Evolutionary conservation across 2,113 vertebrate species (phyloP).

Genomic region (Podarcis cretensis): DNA sequence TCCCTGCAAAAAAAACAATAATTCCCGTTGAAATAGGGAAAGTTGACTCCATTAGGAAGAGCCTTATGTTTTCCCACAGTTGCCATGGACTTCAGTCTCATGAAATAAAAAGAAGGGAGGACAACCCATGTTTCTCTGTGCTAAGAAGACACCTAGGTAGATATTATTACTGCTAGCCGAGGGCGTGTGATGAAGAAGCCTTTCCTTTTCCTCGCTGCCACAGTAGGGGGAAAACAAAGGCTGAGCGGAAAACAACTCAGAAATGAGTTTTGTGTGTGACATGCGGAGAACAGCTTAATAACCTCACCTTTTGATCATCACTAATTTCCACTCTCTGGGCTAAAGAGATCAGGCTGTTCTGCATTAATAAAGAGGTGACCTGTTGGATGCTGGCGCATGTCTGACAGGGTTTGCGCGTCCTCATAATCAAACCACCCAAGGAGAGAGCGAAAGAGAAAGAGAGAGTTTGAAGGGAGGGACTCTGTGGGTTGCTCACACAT

Average conservation of each 20-base stretch:
- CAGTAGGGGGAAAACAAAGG: neutral
- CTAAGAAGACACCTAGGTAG: neutral
- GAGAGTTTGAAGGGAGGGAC: neutral
- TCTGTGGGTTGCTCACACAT: neutral
- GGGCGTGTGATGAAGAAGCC: neutral
- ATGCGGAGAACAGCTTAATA: neutral
- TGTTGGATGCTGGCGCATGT: neutral
- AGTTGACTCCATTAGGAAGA: neutral
- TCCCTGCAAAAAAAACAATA: neutral
- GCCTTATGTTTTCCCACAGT: neutral
- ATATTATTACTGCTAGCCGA: constrained; percentile 11
- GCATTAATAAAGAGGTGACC: neutral
- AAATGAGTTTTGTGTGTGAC: neutral
- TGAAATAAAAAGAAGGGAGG: neutral
- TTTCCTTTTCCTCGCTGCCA: neutral
- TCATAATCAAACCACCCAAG: neutral
- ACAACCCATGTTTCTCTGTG: neutral
- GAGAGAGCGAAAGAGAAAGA: neutral
- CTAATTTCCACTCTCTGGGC: constrained; percentile 4
- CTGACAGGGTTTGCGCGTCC: neutral
- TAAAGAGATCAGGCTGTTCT: constrained; percentile 12
- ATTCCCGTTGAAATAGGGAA: neutral
- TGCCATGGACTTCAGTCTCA: neutral
- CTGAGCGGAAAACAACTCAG: neutral
- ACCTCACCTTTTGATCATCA: constrained; percentile 3